A percentile compares a stretch with the other conserved stretches of the same genome.
These are phyloP conservation scores for Phrynocephalus vlangalii DNA, from an alignment of 2,797 vertebrate species.

Conservation along the genomic window DNA sequence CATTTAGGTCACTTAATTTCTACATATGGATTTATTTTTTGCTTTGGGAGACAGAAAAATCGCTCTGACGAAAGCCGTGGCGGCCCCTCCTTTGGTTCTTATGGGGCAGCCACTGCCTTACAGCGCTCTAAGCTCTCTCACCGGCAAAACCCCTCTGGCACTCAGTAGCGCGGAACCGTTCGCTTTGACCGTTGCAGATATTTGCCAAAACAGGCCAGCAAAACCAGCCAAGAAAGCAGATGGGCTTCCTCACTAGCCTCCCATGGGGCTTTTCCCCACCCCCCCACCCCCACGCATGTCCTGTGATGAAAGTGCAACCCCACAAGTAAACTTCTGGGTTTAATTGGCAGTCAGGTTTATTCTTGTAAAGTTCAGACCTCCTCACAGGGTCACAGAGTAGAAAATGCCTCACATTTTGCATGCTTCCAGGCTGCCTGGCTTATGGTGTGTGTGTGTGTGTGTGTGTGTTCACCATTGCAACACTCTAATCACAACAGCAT, in stretches of 20 bases:
- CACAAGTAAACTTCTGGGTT: background rate
- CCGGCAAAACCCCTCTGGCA: no score
- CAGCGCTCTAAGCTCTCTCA: no score
- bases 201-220: no score
- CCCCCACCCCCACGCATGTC: background rate
- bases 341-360: no score
- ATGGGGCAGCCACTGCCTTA: no score
- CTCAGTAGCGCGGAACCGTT: background rate
- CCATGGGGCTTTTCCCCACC: background rate
- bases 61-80: no score
- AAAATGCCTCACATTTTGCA: background rate
- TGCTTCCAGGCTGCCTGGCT: no score
- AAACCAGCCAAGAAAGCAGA: background rate
- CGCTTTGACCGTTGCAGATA: background rate
- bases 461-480: background rate
- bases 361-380: no score
- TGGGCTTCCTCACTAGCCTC: background rate
- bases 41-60: no score
- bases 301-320: background rate
- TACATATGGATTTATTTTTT: background rate
- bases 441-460: no score
- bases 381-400: background rate
- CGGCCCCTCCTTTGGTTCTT: background rate
- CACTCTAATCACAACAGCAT: no score
- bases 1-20: background rate